phyloP scores from a whole-genome alignment of 1,140 invertebrate species.

The Hylaeus volcanicus region DNA sequence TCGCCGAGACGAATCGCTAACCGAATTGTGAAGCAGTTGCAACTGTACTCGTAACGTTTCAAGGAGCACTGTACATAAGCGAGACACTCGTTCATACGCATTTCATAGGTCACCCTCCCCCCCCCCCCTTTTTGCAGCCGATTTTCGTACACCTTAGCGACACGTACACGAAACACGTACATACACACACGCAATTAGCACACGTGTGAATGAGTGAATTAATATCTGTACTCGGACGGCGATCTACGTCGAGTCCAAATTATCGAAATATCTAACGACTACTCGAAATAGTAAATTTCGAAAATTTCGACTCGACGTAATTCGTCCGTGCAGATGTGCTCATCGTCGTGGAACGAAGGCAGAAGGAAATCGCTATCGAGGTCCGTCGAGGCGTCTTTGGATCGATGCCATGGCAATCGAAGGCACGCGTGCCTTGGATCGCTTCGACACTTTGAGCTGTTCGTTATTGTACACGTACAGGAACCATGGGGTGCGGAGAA shows the following conservation, averaged over 20 bases:
- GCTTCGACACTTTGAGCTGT: too few relatives aligned
- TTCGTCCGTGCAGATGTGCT: neutral
- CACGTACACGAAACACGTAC: slow-evolving; percentile 2
- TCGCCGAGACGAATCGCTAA: neutral
- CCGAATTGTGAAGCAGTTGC: slow-evolving; percentile 31
- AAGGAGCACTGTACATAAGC: slow-evolving; percentile 65
- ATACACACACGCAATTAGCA: neutral
- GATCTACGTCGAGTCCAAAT: slow-evolving; percentile 25
- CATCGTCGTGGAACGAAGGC: slow-evolving; percentile 11
- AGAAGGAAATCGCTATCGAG: neutral
- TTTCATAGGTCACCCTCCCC: slow-evolving; percentile 57
- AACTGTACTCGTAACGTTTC: slow-evolving; percentile 57
- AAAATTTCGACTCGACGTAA: too few relatives aligned
- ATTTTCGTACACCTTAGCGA: slow-evolving; percentile 49
- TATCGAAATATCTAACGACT: too few relatives aligned
- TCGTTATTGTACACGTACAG: neutral
- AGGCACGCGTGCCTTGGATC: too few relatives aligned
- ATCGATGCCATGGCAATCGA: too few relatives aligned
- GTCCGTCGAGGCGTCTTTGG: too few relatives aligned
- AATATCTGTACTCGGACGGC: neutral
- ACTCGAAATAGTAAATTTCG: too few relatives aligned
- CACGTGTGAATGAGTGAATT: neutral
- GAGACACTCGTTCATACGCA: slow-evolving; percentile 60
- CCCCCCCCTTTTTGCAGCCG: slow-evolving; percentile 56
- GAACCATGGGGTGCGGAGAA: slow-evolving; percentile 16